phyloP scores from a whole-genome alignment of 2,113 vertebrate species.

The Otocyon megalotis region DNA sequence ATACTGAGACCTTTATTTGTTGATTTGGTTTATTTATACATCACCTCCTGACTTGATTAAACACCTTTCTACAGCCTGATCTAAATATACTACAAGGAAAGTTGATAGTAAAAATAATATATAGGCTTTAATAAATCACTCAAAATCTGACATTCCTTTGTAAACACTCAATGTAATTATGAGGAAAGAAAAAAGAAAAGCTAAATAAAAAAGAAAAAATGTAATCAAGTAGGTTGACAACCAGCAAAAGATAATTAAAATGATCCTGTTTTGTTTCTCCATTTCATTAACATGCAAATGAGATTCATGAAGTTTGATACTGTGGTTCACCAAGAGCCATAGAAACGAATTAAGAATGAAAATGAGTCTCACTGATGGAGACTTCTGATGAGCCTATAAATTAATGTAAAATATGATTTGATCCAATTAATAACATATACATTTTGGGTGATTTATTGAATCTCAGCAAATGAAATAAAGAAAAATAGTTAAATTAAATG shows the following conservation, averaged over 20 bases:
- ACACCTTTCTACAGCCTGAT: background rate
- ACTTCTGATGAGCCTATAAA: conserved; percentile 74
- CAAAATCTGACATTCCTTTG: conserved; percentile 51
- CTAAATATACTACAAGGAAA: background rate
- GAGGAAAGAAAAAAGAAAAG: conserved; percentile 62
- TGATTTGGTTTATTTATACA: background rate
- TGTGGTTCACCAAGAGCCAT: conserved; percentile 74
- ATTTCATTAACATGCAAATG: conserved; percentile 81
- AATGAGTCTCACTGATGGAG: conserved; percentile 65
- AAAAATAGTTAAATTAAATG: conserved; percentile 59
- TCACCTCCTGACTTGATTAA: background rate
- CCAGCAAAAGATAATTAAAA: conserved; percentile 79
- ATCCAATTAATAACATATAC: conserved; percentile 71
- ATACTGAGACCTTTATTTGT: background rate
- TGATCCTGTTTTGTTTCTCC: conserved; percentile 71
- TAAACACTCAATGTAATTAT: conserved; percentile 66
- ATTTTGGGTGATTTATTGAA: conserved; percentile 61
- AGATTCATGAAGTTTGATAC: conserved; percentile 79
- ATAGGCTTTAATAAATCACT: conserved; percentile 64
- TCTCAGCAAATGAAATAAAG: conserved; percentile 56
- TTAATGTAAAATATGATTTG: conserved; percentile 75
- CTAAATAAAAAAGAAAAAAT: conserved; percentile 74
- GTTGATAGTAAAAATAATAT: conserved; percentile 36
- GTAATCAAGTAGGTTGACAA: conserved; percentile 72
- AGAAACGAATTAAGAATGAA: conserved; percentile 80